These are phyloP conservation scores for Drosophila equinoxialis DNA, from an alignment of 1,140 invertebrate species.

Conservation along the genomic window DNA sequence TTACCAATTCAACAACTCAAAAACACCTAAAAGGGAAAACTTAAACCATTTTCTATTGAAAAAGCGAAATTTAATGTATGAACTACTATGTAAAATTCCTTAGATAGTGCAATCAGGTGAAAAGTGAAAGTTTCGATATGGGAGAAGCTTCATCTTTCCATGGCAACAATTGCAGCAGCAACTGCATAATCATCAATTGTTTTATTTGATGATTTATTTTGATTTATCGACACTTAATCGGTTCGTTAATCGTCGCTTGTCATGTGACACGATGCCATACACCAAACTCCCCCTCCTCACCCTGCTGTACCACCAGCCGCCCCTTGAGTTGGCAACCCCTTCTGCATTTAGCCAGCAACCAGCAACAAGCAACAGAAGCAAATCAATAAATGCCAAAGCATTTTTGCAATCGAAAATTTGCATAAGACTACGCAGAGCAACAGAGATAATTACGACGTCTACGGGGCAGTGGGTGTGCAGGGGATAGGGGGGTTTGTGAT, in stretches of 20 bases:
- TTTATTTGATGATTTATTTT: slow-evolving; percentile 5
- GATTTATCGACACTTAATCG: slow-evolving; percentile 9
- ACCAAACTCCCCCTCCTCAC: not conserved
- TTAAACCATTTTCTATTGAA: too few relatives aligned
- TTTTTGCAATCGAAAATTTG: slow-evolving; percentile 8
- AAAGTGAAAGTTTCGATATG: not conserved
- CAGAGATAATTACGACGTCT: not conserved
- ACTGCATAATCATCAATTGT: not conserved
- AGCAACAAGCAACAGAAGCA: too few relatives aligned
- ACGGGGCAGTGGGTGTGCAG: too few relatives aligned
- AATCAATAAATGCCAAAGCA: not conserved
- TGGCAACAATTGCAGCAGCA: not conserved
- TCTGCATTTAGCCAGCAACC: not conserved
- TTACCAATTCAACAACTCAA: too few relatives aligned
- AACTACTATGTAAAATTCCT: too few relatives aligned
- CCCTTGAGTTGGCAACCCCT: not conserved
- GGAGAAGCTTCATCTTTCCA: not conserved
- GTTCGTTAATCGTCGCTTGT: not conserved
- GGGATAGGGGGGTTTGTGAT: not conserved
- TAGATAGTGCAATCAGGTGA: not conserved
- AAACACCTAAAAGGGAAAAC: too few relatives aligned
- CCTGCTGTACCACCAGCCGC: not conserved
- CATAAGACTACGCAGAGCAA: not conserved
- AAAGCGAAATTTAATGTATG: too few relatives aligned
- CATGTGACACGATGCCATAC: not conserved